Evolutionary conservation across 2,113 vertebrate genomes (phyloP).

Genomic region (Indicator indicator): DNA sequence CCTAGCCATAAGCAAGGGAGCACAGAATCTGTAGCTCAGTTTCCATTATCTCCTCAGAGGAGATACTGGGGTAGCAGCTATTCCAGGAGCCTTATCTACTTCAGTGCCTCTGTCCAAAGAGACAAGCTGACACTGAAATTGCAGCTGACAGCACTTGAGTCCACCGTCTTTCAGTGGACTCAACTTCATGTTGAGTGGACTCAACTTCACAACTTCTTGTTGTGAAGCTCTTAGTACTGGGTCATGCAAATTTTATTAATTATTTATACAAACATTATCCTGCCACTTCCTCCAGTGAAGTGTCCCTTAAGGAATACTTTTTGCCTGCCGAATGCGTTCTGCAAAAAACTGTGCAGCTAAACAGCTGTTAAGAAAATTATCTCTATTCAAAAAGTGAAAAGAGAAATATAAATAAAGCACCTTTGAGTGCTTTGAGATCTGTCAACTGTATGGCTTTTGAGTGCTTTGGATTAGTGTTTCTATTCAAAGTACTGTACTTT

Average conservation of each 20-base stretch:
- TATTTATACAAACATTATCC: not conserved
- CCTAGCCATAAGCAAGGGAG: not conserved
- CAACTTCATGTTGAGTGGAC: too few relatives aligned
- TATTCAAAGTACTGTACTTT: not conserved
- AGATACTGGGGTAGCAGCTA: not conserved
- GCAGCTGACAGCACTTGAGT: conserved; percentile 38
- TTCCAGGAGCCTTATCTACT: conserved; percentile 35
- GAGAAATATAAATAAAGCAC: not conserved
- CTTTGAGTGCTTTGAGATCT: not conserved
- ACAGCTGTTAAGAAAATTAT: not conserved
- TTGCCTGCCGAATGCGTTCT: not conserved
- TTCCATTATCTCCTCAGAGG: not conserved
- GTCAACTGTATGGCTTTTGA: not conserved
- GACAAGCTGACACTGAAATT: conserved; percentile 1
- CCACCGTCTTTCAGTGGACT: not conserved
- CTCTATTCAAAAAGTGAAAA: not conserved
- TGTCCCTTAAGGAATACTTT: not conserved
- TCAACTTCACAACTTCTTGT: too few relatives aligned
- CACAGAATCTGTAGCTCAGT: not conserved
- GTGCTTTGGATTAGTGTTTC: not conserved
- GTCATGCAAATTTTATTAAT: conserved; percentile 6
- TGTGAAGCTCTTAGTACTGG: not conserved
- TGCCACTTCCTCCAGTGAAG: not conserved
- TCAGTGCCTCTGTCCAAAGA: not conserved
- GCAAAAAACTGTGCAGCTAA: not conserved